Evolutionary conservation across 2,797 vertebrate genomes (phyloP), one percentile per base, ranked within the genome.

Genomic region (Cirrhinus mrigala): DNA sequence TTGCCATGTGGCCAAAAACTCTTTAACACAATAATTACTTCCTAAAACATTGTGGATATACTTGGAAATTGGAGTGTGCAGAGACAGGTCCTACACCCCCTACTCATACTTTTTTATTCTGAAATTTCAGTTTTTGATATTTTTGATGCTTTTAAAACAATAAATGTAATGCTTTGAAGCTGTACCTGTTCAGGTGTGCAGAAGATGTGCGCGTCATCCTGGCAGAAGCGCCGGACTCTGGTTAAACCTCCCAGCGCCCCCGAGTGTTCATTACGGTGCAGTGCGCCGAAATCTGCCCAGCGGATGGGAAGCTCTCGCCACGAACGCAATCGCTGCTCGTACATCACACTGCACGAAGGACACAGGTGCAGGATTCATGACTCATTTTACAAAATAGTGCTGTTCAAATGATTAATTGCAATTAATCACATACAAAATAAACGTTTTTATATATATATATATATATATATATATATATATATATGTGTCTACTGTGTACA

Each of bases 201-300:
- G 93, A 99, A 99, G 92, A 99, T 98, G 91, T 99, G 98, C 0
- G 97, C 98, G 0, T 99, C 98, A 0, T 99, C 98, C 89, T 99
- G 98, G 91, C 97, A 97, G 95, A 99, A 98, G 70, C 97, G 89
- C 2, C 97, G 94, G 8, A 98, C 96, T 0, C 98, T 95, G 0
- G 97, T 98, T 75, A 99, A 94, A 16, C 98, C 98, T 0, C 95
- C 95, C 7, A 99, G 92, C 0, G 94, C 89, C 1, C 97, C 97
- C 0, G 98, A 97, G 69, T 95, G 94, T 88, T 99, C 98, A 0
- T 98, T 97, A 0, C 98, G 96, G 89, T 99, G 98, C 88, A 99
- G 94, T 0, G 95, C 97, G 58, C 98, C 98, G 0, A 99, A 99
- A 91, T 99, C 98, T 0, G 98, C 98, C 94, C 97, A 94, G 8